These are phyloP conservation scores for Drosophila rellima DNA, from an alignment of 2,888 invertebrate species.

Conservation along the genomic window DNA sequence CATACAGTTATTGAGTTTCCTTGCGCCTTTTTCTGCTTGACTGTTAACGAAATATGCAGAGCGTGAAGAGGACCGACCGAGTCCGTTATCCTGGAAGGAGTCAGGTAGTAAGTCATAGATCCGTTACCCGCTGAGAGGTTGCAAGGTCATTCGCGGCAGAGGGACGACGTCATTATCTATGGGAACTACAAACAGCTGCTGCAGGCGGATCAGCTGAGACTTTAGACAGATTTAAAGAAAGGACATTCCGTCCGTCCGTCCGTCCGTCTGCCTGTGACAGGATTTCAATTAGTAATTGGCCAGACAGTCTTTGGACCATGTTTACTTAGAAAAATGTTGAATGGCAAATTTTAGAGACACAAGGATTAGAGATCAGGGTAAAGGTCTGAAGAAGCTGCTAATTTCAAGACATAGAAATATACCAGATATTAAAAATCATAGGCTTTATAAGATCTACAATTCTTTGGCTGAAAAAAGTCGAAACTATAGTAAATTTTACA, in stretches of 20 bases:
- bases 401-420: no score
- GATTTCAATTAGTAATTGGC: constrained; percentile 33
- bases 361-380: background rate
- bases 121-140: constrained; percentile 36
- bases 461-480: no score
- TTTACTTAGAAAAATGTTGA: constrained; percentile 6
- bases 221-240: constrained; percentile 34
- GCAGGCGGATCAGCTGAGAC: constrained; percentile 51
- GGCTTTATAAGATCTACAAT: no score
- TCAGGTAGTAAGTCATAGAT: constrained; percentile 47
- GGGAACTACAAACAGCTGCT: constrained; percentile 35
- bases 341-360: background rate
- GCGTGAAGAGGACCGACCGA: constrained; percentile 42
- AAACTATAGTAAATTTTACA: no score
- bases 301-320: constrained; percentile 2
- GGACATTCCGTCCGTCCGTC: constrained; percentile 17
- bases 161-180: constrained; percentile 1
- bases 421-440: no score
- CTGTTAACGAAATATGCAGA: constrained; percentile 83
- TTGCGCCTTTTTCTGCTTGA: constrained; percentile 72
- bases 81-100: constrained; percentile 25
- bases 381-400: background rate
- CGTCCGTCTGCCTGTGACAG: constrained; percentile 12
- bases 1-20: constrained; percentile 20
- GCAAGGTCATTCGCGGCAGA: constrained; percentile 44